phyloP scores from a whole-genome alignment of 53 echinoderm and acorn worm species.

The Mesocentrotus franciscanus region DNA sequence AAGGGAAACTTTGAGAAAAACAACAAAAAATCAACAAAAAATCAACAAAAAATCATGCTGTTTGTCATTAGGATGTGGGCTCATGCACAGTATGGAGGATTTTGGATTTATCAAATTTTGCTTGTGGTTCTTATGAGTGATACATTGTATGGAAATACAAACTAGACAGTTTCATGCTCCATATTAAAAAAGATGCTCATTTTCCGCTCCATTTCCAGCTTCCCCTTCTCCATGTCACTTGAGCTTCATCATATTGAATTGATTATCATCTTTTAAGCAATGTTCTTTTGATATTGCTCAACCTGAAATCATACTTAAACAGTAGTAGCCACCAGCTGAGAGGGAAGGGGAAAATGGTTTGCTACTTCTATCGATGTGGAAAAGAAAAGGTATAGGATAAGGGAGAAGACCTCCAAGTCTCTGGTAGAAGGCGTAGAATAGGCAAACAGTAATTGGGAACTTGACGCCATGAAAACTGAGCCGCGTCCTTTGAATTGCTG shows the following conservation, averaged over 20 bases:
- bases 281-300: background rate
- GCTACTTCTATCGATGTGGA: background rate
- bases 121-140: background rate
- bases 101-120: background rate
- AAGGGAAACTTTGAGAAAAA: too few relatives aligned
- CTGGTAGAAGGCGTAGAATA: background rate
- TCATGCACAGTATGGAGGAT: too few relatives aligned
- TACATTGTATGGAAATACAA: background rate
- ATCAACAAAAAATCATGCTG: too few relatives aligned
- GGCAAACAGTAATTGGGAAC: slow-evolving; percentile 14
- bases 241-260: background rate
- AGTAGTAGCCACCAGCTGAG: background rate
- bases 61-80: too few relatives aligned
- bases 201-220: background rate
- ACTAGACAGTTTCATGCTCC: background rate
- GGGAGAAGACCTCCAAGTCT: background rate
- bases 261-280: background rate
- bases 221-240: background rate
- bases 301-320: background rate
- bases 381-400: background rate
- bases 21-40: too few relatives aligned
- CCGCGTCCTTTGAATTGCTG: background rate
- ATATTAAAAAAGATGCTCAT: background rate
- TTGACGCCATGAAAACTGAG: slow-evolving; percentile 24
- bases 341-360: background rate